Percentiles rank a stretch among this genome's conserved stretches.
Evolutionary conservation across 1,140 invertebrate genomes (phyloP).

Genomic region (Danaus melanippus): DNA sequence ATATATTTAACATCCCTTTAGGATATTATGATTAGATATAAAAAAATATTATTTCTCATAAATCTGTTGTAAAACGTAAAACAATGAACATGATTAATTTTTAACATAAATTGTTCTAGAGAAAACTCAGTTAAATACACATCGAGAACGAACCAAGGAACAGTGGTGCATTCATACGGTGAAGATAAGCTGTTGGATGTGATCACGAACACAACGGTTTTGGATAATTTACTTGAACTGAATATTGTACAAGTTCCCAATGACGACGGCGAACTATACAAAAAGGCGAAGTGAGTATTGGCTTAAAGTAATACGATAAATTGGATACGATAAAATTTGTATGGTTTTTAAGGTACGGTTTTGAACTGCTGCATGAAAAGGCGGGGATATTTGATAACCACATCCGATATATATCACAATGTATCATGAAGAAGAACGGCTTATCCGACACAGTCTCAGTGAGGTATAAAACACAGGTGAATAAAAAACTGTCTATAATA

Average conservation of each 20-base stretch:
- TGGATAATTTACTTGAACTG: conserved; percentile 38
- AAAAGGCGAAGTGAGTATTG: conserved; percentile 60
- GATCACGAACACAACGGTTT: conserved; percentile 30
- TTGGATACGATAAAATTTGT: conserved; percentile 1
- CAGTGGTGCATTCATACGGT: conserved; percentile 70
- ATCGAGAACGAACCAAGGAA: conserved; percentile 71
- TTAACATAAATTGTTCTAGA: conserved; percentile 26
- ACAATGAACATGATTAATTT: not conserved
- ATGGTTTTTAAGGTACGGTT: conserved; percentile 56
- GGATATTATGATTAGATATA: no score
- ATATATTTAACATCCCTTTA: no score
- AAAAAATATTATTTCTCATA: no score
- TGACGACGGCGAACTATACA: conserved; percentile 57
- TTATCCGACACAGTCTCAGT: conserved; percentile 53
- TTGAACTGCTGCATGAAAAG: conserved; percentile 66
- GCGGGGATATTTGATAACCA: conserved; percentile 56
- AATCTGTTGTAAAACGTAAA: no score
- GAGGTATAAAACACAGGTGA: conserved; percentile 63
- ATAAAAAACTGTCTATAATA: conserved; percentile 7
- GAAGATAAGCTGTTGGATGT: conserved; percentile 42
- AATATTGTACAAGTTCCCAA: conserved; percentile 54
- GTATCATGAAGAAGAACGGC: conserved; percentile 59
- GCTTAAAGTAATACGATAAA: conserved; percentile 2
- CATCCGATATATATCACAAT: conserved; percentile 58
- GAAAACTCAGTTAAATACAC: conserved; percentile 72